Conservation (phyloP, 2,888 invertebrate species). For the Tipula confusa region DNA sequence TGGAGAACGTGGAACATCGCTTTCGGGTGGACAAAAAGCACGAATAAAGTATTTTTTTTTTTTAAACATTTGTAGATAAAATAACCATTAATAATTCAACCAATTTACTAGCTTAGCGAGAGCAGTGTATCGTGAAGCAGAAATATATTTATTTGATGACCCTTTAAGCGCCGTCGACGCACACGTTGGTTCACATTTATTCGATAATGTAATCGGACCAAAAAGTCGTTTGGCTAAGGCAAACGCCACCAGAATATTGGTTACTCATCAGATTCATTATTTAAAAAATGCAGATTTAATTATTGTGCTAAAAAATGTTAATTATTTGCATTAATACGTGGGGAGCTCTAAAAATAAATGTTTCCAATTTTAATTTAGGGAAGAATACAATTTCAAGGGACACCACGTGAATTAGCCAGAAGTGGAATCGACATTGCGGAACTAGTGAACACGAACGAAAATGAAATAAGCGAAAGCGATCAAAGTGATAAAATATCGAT, state of each 20-base stretch:
- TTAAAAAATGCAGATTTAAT: conserved; percentile 57
- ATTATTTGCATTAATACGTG: background rate
- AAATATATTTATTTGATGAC: conserved; percentile 70
- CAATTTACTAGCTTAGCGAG: conserved; percentile 37
- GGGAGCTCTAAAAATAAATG: no score
- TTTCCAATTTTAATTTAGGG: conserved; percentile 44
- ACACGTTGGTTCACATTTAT: conserved; percentile 66
- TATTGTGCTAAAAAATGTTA: conserved; percentile 56
- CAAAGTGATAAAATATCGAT: conserved; percentile 37
- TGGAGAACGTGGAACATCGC: conserved; percentile 56
- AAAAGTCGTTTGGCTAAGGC: conserved; percentile 51
- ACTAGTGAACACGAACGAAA: conserved; percentile 48
- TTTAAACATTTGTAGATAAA: background rate
- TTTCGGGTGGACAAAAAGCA: conserved; percentile 70
- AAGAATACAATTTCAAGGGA: conserved; percentile 50
- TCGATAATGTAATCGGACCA: conserved; percentile 59
- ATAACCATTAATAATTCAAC: background rate
- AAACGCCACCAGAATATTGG: conserved; percentile 61
- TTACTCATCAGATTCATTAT: conserved; percentile 73
- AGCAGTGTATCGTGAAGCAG: conserved; percentile 53
- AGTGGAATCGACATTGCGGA: conserved; percentile 53
- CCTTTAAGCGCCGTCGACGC: conserved; percentile 71
- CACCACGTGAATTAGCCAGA: conserved; percentile 48
- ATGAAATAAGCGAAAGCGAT: conserved; percentile 44
- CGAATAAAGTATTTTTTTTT: conserved; percentile 49